Evolutionary conservation across 2,888 invertebrate species (phyloP), one percentile per base, ranked within the genome.

Genomic region (Ischnus inquisitorius): DNA sequence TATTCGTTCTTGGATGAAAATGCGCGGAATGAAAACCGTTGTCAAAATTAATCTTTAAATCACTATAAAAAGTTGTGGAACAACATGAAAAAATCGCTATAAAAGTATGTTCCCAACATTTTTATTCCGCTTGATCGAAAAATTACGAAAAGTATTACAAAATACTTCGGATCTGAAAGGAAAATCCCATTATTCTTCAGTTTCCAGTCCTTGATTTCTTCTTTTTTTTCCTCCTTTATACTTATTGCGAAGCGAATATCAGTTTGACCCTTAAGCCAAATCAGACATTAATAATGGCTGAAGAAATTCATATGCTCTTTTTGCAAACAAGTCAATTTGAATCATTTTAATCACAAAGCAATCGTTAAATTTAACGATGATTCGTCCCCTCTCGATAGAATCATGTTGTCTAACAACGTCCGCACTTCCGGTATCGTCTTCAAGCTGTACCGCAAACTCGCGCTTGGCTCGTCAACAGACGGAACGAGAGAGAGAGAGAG

Each of bases 351-450:
- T 51, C 16, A 64, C 3, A 64, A 51, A 10, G 19, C 39, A 34
- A 10, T 62, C 19, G 43, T 60, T 46, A 46, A 60, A 60, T 60
- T 46, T 43, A 28, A n/a, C 43, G 60, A 12, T 25, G n/a, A 72
- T 60, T 25, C 5, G 72, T 46, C 16, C 57, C 28, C 6, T n/a
- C 6, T 19, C 43, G 57, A 39, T 39, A 39, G 39, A 39, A 64
- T 28, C 10, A 22, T 25, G 8, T 25, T 25, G 57, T 28, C 57
- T 28, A 22, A 28, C 14, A 57, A 51, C 48, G 46, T 51, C 51
- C 51, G 62, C 62, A 68, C 86, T 87, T 87, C 83, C 86, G 85
- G 71, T 57, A 14, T 76, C 8, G 34, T 68, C 16, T 75, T 41
- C 14, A 54, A 14, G 54, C 39, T 28, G 25, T 51, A 34, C 51